Conservation (phyloP, 2,113 vertebrate genomes). For the Elachura formosa region DNA sequence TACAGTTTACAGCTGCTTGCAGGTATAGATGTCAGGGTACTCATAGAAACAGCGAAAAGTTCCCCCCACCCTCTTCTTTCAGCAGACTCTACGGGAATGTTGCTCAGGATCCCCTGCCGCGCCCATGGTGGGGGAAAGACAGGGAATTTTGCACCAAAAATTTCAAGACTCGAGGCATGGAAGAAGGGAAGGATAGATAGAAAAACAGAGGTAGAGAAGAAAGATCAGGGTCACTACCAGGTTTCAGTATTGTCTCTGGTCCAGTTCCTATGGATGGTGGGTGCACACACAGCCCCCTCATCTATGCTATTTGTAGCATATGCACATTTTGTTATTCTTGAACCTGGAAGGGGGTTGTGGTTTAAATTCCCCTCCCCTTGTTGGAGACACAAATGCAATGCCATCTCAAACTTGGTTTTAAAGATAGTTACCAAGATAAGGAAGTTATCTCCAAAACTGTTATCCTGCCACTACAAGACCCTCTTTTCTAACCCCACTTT, state of each 20-base stretch:
- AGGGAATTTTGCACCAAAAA: neutral
- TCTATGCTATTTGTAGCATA: neutral
- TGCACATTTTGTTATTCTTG: neutral
- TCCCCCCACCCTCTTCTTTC: too few species aligned
- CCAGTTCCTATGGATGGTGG: neutral
- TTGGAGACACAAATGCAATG: rapidly evolving
- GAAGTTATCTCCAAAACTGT: too few species aligned
- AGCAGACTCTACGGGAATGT: too few species aligned
- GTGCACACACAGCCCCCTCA: neutral
- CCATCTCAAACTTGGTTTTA: neutral
- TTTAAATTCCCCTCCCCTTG: neutral
- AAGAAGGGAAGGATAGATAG: neutral
- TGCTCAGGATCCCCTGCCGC: too few species aligned
- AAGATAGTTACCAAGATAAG: neutral
- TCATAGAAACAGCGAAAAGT: too few species aligned
- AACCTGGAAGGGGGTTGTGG: neutral
- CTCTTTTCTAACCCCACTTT: neutral
- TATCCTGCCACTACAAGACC: neutral
- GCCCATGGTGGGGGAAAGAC: too few species aligned
- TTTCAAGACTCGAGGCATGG: neutral
- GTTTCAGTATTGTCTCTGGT: neutral
- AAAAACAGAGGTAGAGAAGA: neutral
- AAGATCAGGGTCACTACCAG: neutral
- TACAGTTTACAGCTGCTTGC: too few species aligned
- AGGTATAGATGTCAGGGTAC: too few species aligned